Evolutionary conservation across 2,888 invertebrate genomes (phyloP).

Genomic region (Sthenelais limicola): DNA sequence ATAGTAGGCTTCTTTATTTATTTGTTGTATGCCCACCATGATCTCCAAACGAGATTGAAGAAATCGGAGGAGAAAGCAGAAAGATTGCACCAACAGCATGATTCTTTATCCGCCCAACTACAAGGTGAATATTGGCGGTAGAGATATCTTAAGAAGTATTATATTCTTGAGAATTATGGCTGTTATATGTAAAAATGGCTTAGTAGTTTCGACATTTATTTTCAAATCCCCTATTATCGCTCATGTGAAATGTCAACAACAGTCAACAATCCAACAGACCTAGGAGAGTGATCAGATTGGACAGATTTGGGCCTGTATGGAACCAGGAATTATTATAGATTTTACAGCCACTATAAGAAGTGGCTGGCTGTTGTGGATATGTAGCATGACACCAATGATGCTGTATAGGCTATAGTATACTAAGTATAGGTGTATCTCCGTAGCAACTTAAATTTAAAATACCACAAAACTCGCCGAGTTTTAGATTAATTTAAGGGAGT

Average conservation of each 20-base stretch:
- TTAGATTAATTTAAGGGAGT: too few relatives aligned
- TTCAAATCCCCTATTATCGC: constrained; percentile 26
- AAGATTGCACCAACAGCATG: constrained; percentile 60
- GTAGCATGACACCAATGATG: too few relatives aligned
- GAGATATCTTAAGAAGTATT: not conserved
- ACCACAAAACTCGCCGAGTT: too few relatives aligned
- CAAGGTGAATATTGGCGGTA: constrained; percentile 56
- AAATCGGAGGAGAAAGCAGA: constrained; percentile 60
- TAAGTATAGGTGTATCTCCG: too few relatives aligned
- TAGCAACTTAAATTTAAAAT: too few relatives aligned
- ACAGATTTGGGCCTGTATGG: too few relatives aligned
- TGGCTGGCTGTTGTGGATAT: too few relatives aligned
- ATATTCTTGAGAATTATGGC: not conserved
- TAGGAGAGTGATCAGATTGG: too few relatives aligned
- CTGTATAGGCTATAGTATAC: too few relatives aligned
- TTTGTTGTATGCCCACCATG: constrained; percentile 59
- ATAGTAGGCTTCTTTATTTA: constrained; percentile 52
- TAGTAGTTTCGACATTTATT: not conserved
- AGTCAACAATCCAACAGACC: too few relatives aligned
- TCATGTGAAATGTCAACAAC: constrained; percentile 33
- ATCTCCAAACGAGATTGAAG: constrained; percentile 57
- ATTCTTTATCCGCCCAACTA: constrained; percentile 60
- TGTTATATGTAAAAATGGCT: not conserved
- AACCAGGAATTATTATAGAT: too few relatives aligned
- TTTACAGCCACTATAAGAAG: too few relatives aligned